phyloP scores from a whole-genome alignment of 2,888 invertebrate genomes.

The Epiblema foenella region DNA sequence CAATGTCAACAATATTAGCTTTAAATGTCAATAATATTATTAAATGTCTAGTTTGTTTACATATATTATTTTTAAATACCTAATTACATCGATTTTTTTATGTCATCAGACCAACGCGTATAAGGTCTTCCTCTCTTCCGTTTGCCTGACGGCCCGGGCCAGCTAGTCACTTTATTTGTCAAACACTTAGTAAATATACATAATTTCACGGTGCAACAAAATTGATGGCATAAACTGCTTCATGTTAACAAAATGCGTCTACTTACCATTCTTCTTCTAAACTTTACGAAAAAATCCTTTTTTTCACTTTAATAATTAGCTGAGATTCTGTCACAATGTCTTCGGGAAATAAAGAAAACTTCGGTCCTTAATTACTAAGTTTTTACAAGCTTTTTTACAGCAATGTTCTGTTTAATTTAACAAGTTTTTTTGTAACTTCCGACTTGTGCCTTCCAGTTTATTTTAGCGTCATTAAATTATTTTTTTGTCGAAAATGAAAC shows the following conservation, averaged over 20 bases:
- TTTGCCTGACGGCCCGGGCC: too few relatives aligned
- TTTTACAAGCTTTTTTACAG: conserved; percentile 17
- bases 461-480: background rate
- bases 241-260: background rate
- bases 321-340: conserved; percentile 7
- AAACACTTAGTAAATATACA: too few relatives aligned
- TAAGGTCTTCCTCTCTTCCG: too few relatives aligned
- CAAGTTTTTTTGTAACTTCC: conserved; percentile 7
- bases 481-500: background rate
- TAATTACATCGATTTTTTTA: too few relatives aligned
- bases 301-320: conserved; percentile 10
- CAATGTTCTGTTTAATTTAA: conserved; percentile 20
- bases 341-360: conserved; percentile 19
- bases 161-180: too few relatives aligned
- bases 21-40: too few relatives aligned
- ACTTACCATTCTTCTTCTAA: background rate
- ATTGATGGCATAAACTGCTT: background rate
- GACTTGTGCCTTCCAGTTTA: background rate
- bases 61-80: too few relatives aligned
- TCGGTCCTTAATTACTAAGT: conserved; percentile 11
- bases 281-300: conserved; percentile 3
- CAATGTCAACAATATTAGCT: too few relatives aligned
- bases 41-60: too few relatives aligned
- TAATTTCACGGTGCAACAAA: too few relatives aligned
- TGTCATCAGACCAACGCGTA: too few relatives aligned